A percentile compares a stretch with the other conserved stretches of the same genome.
Evolutionary conservation across 2,113 vertebrate species (phyloP).

Genomic region (Sula dactylatra): DNA sequence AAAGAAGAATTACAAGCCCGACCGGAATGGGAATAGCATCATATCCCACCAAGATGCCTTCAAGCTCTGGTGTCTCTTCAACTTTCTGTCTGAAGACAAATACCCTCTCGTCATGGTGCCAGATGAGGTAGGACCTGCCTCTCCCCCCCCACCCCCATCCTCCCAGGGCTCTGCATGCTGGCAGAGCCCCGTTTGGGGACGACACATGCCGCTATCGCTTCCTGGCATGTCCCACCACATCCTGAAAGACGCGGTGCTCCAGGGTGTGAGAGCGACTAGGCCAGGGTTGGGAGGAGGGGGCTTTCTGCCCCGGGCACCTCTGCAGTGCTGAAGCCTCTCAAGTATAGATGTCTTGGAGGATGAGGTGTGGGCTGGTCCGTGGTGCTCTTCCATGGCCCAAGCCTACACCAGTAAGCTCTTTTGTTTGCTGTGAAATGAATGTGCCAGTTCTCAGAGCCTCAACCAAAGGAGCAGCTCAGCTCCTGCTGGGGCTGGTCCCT

Average conservation of each 20-base stretch:
- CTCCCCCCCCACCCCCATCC: neutral
- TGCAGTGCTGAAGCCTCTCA: neutral
- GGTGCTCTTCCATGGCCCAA: too few relatives aligned
- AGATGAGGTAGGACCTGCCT: slow-evolving; percentile 84
- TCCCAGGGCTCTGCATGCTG: neutral
- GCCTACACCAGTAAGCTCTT: fast-evolving
- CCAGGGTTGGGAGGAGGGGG: neutral
- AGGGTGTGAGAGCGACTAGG: neutral
- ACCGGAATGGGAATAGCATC: slow-evolving; percentile 74
- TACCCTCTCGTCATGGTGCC: slow-evolving; percentile 94
- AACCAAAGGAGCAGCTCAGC: neutral
- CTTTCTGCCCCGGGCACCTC: neutral
- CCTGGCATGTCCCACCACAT: neutral
- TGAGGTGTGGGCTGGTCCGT: neutral
- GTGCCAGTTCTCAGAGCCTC: neutral
- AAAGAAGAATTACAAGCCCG: slow-evolving; percentile 90
- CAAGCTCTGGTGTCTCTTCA: slow-evolving; percentile 96
- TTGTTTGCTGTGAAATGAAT: neutral
- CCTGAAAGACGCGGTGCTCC: neutral
- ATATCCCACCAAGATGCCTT: slow-evolving; percentile 88
- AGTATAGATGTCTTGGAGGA: neutral
- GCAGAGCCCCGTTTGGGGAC: neutral
- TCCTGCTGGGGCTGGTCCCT: neutral
- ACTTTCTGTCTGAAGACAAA: slow-evolving; percentile 96
- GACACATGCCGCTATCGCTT: neutral